Conservation (phyloP, 2,113 vertebrate genomes). For the Ctenomys sociabilis region DNA sequence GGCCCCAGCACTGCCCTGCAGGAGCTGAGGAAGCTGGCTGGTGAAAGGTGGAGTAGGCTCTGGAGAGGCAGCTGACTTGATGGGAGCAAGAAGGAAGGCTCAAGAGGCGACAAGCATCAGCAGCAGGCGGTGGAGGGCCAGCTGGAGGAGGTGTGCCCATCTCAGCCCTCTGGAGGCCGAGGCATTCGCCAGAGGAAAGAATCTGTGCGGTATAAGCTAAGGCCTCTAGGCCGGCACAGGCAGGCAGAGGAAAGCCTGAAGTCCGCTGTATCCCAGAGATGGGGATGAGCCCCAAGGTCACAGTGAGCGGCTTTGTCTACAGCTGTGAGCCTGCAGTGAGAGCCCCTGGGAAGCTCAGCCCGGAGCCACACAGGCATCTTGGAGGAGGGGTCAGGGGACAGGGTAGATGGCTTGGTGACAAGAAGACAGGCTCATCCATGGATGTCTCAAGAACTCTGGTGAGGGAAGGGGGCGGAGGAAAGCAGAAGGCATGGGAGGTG, state of each 20-base stretch:
- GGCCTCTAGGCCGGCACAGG: background rate
- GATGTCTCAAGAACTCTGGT: background rate
- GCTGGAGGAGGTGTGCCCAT: background rate
- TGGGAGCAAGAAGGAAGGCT: background rate
- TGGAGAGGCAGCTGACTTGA: background rate
- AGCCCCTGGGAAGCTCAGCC: background rate
- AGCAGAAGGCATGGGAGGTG: rapidly evolving
- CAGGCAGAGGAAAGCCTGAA: background rate
- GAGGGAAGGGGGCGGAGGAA: background rate
- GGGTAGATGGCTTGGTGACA: background rate
- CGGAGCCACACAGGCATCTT: background rate
- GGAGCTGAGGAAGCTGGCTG: background rate
- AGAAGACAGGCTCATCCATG: background rate
- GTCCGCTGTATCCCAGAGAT: background rate
- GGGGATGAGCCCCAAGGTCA: background rate
- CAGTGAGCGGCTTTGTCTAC: background rate
- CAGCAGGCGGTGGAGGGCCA: background rate
- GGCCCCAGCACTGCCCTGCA: background rate
- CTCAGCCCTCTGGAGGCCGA: rapidly evolving
- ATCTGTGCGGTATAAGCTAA: background rate
- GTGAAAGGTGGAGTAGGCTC: background rate
- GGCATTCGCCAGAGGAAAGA: background rate
- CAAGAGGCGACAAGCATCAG: background rate
- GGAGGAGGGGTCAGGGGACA: no score
- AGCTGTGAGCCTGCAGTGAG: background rate